Percentiles rank a stretch among this genome's conserved stretches.
phyloP scores from a whole-genome alignment of 2,113 vertebrate genomes.

The Eidolon helvum region DNA sequence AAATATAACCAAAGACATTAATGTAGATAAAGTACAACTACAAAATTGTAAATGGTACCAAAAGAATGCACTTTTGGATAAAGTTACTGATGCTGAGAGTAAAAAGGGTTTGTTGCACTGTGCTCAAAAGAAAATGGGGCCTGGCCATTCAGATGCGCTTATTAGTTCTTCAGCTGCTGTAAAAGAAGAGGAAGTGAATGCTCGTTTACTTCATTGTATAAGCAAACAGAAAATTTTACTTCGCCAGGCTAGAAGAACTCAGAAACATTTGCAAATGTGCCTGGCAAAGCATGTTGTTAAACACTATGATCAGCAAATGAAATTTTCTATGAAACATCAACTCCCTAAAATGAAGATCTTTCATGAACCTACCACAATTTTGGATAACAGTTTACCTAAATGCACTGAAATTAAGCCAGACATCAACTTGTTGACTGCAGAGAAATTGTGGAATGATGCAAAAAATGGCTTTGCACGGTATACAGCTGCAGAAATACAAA shows the following conservation, averaged over 20 bases:
- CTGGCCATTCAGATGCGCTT: slow-evolving; percentile 70
- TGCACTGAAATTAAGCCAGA: slow-evolving; percentile 76
- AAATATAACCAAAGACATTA: slow-evolving; percentile 70
- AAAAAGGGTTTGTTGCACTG: slow-evolving; percentile 78
- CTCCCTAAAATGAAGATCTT: slow-evolving; percentile 76
- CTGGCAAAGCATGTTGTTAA: slow-evolving; percentile 87
- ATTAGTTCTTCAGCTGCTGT: slow-evolving; percentile 59
- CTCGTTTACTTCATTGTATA: slow-evolving; percentile 83
- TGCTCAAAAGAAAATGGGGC: slow-evolving; percentile 72
- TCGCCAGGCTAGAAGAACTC: slow-evolving; percentile 83
- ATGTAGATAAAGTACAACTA: slow-evolving; percentile 75
- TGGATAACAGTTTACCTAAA: slow-evolving; percentile 72
- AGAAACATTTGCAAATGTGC: slow-evolving; percentile 89
- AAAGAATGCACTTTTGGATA: slow-evolving; percentile 80
- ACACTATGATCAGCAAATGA: slow-evolving; percentile 89
- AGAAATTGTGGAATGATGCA: slow-evolving; percentile 58
- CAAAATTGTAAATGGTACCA: slow-evolving; percentile 79
- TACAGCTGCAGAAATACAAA: slow-evolving; percentile 82
- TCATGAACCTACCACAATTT: slow-evolving; percentile 67
- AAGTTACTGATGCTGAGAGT: slow-evolving; percentile 74
- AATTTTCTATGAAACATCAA: slow-evolving; percentile 84
- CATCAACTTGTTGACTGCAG: not conserved
- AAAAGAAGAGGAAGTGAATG: slow-evolving; percentile 81
- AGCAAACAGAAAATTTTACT: slow-evolving; percentile 87
- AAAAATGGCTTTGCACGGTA: slow-evolving; percentile 62